A percentile compares a stretch with the other conserved stretches of the same genome.
Evolutionary conservation across 2,797 vertebrate genomes (phyloP).

Genomic region (Sebastes trivittatus): DNA sequence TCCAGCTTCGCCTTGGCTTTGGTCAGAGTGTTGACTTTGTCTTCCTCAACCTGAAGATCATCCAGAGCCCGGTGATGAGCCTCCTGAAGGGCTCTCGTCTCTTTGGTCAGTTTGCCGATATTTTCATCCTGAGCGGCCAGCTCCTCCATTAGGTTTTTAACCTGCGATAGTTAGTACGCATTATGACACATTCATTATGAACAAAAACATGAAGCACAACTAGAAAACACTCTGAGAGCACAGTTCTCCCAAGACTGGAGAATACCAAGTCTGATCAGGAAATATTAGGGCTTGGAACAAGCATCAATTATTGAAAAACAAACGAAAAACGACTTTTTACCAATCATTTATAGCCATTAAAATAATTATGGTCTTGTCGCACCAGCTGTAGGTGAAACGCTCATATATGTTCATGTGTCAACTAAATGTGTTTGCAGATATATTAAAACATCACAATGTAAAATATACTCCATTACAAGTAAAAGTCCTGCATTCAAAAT

Average conservation of each 20-base stretch:
- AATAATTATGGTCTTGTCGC: neutral
- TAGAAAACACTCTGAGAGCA: neutral
- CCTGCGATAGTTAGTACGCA: constrained; percentile 65
- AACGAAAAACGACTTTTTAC: too few species aligned
- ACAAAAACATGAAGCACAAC: neutral
- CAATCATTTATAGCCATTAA: neutral
- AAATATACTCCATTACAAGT: neutral
- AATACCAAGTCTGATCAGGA: neutral
- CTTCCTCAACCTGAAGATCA: constrained; percentile 86
- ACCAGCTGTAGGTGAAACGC: neutral
- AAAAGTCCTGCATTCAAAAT: neutral
- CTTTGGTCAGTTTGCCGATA: constrained; percentile 82
- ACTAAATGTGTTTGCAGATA: neutral
- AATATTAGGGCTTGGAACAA: neutral
- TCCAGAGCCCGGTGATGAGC: constrained; percentile 84
- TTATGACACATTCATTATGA: neutral
- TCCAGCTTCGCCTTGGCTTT: constrained; percentile 89
- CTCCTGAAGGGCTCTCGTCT: constrained; percentile 82
- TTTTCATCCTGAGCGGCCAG: constrained; percentile 83
- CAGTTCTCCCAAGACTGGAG: neutral
- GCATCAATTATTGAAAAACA: neutral
- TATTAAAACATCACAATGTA: neutral
- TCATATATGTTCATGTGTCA: too few species aligned
- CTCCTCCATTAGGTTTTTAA: constrained; percentile 88
- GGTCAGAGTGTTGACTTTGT: constrained; percentile 86